Evolutionary conservation across 2,113 vertebrate species (phyloP), one percentile per base, ranked within the genome.

Genomic region (Dipodomys stephensi): DNA sequence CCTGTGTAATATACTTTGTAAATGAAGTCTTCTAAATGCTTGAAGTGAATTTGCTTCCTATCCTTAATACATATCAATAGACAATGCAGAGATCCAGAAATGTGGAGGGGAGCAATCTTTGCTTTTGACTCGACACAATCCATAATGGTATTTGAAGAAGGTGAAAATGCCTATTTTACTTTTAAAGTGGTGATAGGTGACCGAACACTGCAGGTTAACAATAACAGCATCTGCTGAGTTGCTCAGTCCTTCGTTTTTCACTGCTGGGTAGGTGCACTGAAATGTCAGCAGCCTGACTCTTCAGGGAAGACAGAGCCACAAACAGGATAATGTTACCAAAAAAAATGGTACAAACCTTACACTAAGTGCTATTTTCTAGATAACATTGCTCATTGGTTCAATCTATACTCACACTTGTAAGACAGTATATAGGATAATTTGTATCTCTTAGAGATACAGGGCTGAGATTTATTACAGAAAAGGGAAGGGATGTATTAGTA

Each of bases 391-490:
- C 93, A 97, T 96, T 97, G 92, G 92, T 88, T 28, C 9, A 97
- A 90, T 94, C 79, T 98, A 72, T 92, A 97, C 96, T 92, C 96
- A 92, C 95, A 96, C 96, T 98, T 94, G 95, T 86, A 92, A 91
- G 95, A 27, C 53, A 93, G 94, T 86, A 77, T 80, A 90, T 93
- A 95, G 96, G 88, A 97, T 87, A 96, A 97, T 98, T 98, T 97
- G 96, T 98, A 96, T 94, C 96, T 95, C 96, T 98, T 97, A 98
- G 94, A 97, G 94, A 95, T 94, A 97, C 97, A 96, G 88, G 32
- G 91, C 35, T 77, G 81, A 92, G 96, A 98, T 95, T 96, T 98
- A 98, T 97, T 97, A 87, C 80, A 96, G 96, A 97, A 97, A 96
- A 97, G 97, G 80, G 88, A 96, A 96, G 82, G 69, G 62, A 64